phyloP scores from a whole-genome alignment of 1,140 invertebrate species.

The Anastrepha ludens region DNA sequence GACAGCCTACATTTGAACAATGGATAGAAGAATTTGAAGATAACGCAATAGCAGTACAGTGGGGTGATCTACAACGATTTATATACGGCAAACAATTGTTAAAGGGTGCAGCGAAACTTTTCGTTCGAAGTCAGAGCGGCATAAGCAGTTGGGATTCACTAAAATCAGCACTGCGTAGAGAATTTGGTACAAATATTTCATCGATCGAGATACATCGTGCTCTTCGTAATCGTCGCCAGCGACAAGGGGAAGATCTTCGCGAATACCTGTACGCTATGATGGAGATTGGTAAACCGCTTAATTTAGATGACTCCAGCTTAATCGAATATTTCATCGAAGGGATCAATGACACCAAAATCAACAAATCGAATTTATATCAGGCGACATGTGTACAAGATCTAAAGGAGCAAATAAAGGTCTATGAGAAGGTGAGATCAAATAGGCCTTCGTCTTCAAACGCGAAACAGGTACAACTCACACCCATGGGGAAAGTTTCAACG shows the following conservation, averaged over 20 bases:
- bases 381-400: background rate
- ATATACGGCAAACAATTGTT: conserved; percentile 38
- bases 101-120: conserved; percentile 23
- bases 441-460: no score
- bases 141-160: conserved; percentile 27
- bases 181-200: background rate
- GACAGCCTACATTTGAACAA: background rate
- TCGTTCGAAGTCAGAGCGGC: background rate
- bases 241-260: background rate
- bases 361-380: background rate
- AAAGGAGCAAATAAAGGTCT: no score
- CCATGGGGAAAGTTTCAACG: no score
- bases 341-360: background rate
- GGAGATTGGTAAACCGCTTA: background rate
- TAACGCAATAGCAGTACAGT: background rate
- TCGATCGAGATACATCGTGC: background rate
- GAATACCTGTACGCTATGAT: conserved; percentile 29
- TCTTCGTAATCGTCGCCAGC: background rate
- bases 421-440: no score
- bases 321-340: background rate
- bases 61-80: conserved; percentile 7
- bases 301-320: background rate
- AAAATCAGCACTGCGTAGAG: background rate
- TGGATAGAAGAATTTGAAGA: conserved; percentile 23
- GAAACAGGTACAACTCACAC: no score